Conservation (phyloP, 1,140 invertebrate genomes). For the Drosophila teissieri region DNA sequence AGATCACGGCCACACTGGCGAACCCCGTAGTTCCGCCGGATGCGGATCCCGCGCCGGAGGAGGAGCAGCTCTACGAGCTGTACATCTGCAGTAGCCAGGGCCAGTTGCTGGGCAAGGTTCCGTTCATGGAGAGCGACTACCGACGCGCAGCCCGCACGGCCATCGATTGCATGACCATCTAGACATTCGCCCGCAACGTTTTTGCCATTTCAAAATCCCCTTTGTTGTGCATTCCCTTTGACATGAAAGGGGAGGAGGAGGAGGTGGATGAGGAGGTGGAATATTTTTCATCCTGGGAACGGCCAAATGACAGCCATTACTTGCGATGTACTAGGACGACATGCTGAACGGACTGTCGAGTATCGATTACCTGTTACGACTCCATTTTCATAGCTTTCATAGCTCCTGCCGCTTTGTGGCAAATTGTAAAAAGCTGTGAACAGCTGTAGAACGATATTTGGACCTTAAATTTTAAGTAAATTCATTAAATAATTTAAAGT, state of each 20-base stretch:
- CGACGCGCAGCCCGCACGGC: background rate
- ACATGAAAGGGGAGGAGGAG: background rate
- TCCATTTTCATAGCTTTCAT: background rate
- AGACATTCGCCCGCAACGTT: background rate
- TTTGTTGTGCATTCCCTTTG: background rate
- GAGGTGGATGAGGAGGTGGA: background rate
- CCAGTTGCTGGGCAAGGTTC: background rate
- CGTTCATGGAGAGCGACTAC: constrained; percentile 2
- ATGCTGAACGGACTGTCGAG: background rate
- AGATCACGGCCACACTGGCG: background rate
- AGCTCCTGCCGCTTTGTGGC: background rate
- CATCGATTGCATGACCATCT: background rate
- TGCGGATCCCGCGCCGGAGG: background rate
- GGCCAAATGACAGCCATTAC: constrained; percentile 12
- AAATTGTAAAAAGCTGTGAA: no score
- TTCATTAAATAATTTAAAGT: no score
- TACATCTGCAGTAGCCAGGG: background rate
- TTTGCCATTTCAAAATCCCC: background rate
- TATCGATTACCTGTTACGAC: constrained; percentile 19
- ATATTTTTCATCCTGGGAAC: background rate
- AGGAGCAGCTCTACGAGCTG: background rate
- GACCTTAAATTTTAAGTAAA: background rate
- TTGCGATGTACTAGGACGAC: constrained; percentile 2
- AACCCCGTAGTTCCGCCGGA: background rate
- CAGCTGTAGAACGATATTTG: background rate